phyloP scores from a whole-genome alignment of 2,888 invertebrate species.

The Mimachlamys varia region DNA sequence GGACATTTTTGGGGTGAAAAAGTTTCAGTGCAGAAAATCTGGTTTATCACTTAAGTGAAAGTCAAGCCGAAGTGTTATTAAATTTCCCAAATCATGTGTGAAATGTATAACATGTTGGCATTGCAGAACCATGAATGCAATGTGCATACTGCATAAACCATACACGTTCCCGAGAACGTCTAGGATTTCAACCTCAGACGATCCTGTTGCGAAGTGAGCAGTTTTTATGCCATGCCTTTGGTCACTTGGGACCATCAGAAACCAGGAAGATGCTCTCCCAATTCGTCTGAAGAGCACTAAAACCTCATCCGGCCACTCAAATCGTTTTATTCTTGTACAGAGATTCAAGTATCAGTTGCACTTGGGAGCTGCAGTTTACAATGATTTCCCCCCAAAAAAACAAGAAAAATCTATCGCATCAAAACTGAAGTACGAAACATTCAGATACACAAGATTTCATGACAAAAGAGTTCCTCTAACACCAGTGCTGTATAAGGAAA shows the following conservation, averaged over 20 bases:
- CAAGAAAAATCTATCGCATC: no score
- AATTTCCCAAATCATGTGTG: background rate
- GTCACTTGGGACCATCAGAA: background rate
- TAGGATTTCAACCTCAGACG: background rate
- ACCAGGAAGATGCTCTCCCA: background rate
- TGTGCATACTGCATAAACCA: constrained; percentile 9
- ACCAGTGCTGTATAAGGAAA: no score
- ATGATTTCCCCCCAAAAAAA: background rate
- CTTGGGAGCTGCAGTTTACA: no score
- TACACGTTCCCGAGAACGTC: background rate
- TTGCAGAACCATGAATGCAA: background rate
- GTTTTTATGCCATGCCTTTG: background rate
- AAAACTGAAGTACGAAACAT: no score
- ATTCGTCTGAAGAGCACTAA: background rate
- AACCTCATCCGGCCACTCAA: background rate
- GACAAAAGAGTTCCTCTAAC: background rate
- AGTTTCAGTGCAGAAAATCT: background rate
- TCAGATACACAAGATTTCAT: background rate
- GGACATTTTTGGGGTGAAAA: background rate
- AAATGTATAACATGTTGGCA: constrained; percentile 30
- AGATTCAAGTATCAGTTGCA: background rate
- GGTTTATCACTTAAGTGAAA: constrained; percentile 2
- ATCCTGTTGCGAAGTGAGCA: background rate
- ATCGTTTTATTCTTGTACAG: background rate
- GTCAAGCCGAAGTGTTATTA: constrained; percentile 21